phyloP scores from a whole-genome alignment of 2,113 vertebrate species.

The Aythya baeri region DNA sequence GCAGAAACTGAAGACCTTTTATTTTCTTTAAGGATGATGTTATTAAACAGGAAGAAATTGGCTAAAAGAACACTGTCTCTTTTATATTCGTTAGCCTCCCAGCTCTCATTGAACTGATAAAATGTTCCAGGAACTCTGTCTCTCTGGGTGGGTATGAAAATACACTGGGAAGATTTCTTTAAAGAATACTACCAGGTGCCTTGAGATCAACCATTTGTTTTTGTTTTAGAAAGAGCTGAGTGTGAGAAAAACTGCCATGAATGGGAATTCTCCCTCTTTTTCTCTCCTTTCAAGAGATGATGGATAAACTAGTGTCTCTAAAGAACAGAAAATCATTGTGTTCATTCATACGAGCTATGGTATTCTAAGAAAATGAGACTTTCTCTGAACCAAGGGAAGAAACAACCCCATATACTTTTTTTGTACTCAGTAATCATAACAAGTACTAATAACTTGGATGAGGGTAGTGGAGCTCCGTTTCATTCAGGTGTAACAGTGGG shows the following conservation, averaged over 20 bases:
- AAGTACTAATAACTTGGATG: not conserved
- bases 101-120: not conserved
- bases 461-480: not conserved
- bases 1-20: conserved; percentile 22
- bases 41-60: conserved; percentile 45
- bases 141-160: conserved; percentile 20
- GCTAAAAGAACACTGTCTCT: conserved; percentile 20
- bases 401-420: not conserved
- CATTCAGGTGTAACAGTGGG: not conserved
- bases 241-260: not conserved
- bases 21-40: not conserved
- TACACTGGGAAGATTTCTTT: not conserved
- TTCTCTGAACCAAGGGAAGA: not conserved
- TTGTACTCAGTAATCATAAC: not conserved
- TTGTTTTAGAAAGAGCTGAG: not conserved
- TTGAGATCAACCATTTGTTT: not conserved
- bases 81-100: not conserved
- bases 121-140: not conserved
- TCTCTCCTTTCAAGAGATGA: not conserved
- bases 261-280: not conserved
- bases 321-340: not conserved
- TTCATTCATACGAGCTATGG: not conserved
- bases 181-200: not conserved
- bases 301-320: not conserved
- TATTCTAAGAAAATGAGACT: not conserved